Evolutionary conservation across 2,888 invertebrate species (phyloP), one percentile per base, ranked within the genome.

Genomic region (Drosophila pseudotalamancana): DNA sequence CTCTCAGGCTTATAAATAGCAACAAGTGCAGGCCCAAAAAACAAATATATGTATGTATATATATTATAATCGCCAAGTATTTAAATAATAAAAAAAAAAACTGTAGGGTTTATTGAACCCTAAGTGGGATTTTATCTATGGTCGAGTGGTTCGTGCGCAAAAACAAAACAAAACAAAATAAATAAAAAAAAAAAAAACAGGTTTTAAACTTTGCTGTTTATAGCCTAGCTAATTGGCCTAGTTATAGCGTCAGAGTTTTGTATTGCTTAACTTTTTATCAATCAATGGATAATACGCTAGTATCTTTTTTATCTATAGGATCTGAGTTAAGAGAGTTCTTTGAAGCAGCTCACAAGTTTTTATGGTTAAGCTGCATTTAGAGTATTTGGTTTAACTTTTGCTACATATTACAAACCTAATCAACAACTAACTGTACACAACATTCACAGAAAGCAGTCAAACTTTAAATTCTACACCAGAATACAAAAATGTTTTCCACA

Each of bases 1-100:
- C 42, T 21, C 45, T 50, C 25, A 29, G 49, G 12, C 19, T 53
- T 70, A 79, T 79, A 77, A 80, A 80, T 70, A 77, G 81, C 60
- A 72, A 62, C 72, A 76, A 76, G 76, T 75, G 57, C 23, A 18
- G 11, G 9, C 11, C 25, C 18, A 12, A 4, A 14, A 3, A 8
- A 51, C n/a, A n/a, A n/a, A n/a, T n/a, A n/a, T n/a, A n/a, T n/a
- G n/a, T n/a, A n/a, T n/a, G n/a, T n/a, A n/a, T n/a, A 9, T 6
- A 8, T 42, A 57, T 32, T 69, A 50, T 48, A 53, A 70, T 55
- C 53, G 34, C 35, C 39, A 16, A 57, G 29, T 51, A 66, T 72
- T 65, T 50, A 59, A 57, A 63, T 63, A 49, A 49, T 51, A 65
- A 62, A 14, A 54, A 49, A 63, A 57, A 63, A 53, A 39, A 42